These are phyloP conservation scores for Bolborhynchus lineola DNA, from an alignment of 2,113 vertebrate species.

Conservation along the genomic window DNA sequence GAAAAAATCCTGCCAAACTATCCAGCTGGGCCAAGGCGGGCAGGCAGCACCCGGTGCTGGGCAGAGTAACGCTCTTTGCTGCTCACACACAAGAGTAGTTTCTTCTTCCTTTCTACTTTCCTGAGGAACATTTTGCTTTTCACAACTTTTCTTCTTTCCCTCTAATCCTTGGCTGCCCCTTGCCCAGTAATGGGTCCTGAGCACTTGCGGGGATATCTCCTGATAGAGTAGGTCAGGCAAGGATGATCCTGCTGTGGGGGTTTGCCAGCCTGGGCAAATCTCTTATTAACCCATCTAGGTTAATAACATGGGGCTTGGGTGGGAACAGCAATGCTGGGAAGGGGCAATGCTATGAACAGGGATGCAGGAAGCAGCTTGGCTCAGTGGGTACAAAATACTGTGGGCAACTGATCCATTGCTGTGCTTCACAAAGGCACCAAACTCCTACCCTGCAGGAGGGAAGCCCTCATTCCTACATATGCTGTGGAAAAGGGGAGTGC, in stretches of 20 bases:
- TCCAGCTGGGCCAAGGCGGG: neutral
- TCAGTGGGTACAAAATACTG: neutral
- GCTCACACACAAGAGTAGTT: accelerated
- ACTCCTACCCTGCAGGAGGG: neutral
- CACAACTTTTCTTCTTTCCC: neutral
- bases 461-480: accelerated
- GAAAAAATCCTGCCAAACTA: neutral
- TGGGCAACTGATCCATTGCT: no score
- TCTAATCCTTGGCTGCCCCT: accelerated
- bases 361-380: neutral
- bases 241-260: neutral
- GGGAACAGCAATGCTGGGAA: neutral
- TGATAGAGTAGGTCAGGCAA: neutral
- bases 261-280: neutral
- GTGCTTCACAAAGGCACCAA: neutral
- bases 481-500: neutral
- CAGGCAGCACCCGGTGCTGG: neutral
- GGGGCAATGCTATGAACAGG: neutral
- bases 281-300: neutral
- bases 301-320: neutral
- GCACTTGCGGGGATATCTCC: accelerated
- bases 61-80: neutral
- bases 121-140: neutral
- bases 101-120: neutral
- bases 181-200: neutral